Conservation (phyloP, 1,140 invertebrate species). For the Monomorium pharaonis region DNA sequence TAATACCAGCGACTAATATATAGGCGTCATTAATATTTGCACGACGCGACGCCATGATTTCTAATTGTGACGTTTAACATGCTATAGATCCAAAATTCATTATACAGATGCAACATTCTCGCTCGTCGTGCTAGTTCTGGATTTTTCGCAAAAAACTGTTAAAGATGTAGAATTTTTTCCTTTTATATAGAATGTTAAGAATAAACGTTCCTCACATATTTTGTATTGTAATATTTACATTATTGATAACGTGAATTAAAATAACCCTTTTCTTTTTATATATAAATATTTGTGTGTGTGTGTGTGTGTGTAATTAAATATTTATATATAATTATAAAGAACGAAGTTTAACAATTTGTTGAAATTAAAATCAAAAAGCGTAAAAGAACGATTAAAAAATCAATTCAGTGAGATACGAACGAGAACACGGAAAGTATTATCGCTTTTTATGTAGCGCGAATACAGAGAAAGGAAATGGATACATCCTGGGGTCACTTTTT, state of each 20-base stretch:
- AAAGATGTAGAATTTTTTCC: background rate
- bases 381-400: background rate
- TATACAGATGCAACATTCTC: background rate
- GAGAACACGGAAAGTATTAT: background rate
- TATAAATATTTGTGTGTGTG: no score
- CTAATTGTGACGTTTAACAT: slow-evolving; percentile 62
- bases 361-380: background rate
- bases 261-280: no score
- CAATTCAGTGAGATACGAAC: background rate
- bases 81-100: slow-evolving; percentile 51
- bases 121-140: background rate
- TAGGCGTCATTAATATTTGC: slow-evolving; percentile 49
- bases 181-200: background rate
- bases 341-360: no score
- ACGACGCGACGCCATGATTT: slow-evolving; percentile 24
- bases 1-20: slow-evolving; percentile 23
- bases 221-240: no score
- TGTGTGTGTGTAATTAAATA: no score
- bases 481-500: background rate
- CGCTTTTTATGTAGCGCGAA: background rate
- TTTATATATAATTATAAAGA: no score
- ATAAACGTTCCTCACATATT: background rate
- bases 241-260: no score
- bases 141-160: background rate
- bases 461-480: background rate